Base-by-base conservation (phyloP, 2,797 vertebrate genomes). In the Epinephelus coioides region DNA sequence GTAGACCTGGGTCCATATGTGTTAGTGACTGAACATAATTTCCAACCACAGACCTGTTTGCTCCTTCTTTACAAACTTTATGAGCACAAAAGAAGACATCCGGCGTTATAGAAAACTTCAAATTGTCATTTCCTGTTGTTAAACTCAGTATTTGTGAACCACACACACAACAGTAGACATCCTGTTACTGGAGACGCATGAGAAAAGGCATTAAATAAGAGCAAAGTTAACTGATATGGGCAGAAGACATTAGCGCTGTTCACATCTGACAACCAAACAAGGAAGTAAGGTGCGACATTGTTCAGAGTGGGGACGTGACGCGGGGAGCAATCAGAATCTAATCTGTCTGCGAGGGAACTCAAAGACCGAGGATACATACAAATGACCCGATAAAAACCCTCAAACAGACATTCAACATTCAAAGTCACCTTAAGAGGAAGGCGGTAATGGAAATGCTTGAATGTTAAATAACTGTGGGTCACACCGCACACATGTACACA, bases 261-360 rank as follows among this genome's bases (percentile, higher is more conserved):
- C 60, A 46, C 63, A 55, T 86, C 79, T 71, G 62, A 72, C 57
- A 84, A 50, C 51, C 55, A 79, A 82, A 86, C 69, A 69, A 85
- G 82, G 84, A 89, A 88, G 82, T 84, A 27, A 78, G 64, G 68
- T 68, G 73, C 19, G 46, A 77, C 79, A 76, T 78, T 89, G 78
- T 83, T 77, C 55, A 18, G 44, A 0, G 51, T 6, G 17, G 65
- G 53, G 62, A 81, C 44, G 30, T 64, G 59, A 78, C 10, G 43
- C 57, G 0, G 40, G 46, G 61, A 80, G 57, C 76, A 87, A 85
- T 88, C 84, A 79, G 59, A 85, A 85, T 79, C 60, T 84, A 88
- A 89, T 88, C 79, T 82, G 74, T 80, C 64, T 50, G 72, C 38
- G 25, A 44, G 73, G 69, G 57, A 74, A 55, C 65, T 69, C 71